Percentiles rank a stretch among this genome's conserved stretches.
These are phyloP conservation scores for Ormyrus thymus DNA, from an alignment of 2,888 invertebrate genomes.

Conservation along the genomic window DNA sequence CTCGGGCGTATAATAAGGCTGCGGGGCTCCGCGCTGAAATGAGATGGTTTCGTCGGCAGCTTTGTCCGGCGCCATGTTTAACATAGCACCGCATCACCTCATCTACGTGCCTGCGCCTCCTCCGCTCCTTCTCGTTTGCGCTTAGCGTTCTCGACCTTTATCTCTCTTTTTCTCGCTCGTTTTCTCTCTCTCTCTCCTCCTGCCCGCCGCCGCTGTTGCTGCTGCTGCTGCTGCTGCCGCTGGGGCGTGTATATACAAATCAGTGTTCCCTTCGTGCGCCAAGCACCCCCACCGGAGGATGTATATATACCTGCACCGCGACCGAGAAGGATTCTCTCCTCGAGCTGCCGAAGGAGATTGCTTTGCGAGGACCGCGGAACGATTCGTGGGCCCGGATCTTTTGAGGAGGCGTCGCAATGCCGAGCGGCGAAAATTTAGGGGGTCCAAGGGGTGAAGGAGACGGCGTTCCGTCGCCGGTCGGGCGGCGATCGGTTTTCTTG, in stretches of 20 bases:
- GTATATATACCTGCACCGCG: no score
- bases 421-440: neutral
- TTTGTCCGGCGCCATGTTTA: constrained; percentile 72
- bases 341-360: neutral
- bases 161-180: no score
- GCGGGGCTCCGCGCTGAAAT: constrained; percentile 63
- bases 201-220: constrained; percentile 15
- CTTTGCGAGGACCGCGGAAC: no score
- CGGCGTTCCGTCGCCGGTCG: no score
- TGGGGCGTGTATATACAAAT: constrained; percentile 62
- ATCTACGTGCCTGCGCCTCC: constrained; percentile 66
- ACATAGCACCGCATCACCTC: constrained; percentile 69
- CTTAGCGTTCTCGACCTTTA: no score
- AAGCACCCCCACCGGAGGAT: neutral
- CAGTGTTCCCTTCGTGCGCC: constrained; percentile 52
- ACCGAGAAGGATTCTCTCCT: neutral
- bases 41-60: constrained; percentile 71
- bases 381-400: neutral
- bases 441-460: no score
- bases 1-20: constrained; percentile 62
- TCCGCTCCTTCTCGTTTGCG: constrained; percentile 43
- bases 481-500: no score
- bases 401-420: constrained; percentile 31
- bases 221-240: constrained; percentile 23
- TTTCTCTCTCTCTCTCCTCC: no score